Evolutionary conservation across 2,113 vertebrate genomes (phyloP).

Genomic region (Ginglymostoma cirratum): DNA sequence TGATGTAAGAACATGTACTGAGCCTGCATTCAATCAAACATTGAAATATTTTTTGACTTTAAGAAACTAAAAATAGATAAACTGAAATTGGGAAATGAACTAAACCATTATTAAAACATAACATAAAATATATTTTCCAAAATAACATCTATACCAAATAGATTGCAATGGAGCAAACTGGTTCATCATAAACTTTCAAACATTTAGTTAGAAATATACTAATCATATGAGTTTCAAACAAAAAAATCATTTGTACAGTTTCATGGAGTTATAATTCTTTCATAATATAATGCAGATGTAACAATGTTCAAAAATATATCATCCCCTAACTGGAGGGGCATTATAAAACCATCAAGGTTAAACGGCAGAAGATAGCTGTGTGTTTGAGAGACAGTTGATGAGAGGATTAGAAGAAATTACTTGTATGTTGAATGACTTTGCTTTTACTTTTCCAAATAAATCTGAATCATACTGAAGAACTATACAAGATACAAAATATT

Average conservation of each 20-base stretch:
- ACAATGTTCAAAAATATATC: background rate
- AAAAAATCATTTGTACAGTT: background rate
- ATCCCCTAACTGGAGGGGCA: background rate
- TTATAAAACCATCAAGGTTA: background rate
- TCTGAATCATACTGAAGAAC: background rate
- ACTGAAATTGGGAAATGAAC: background rate
- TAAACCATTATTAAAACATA: background rate
- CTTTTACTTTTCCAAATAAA: background rate
- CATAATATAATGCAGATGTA: background rate
- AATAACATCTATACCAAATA: background rate
- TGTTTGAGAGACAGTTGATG: slow-evolving; percentile 2
- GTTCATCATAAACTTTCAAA: background rate
- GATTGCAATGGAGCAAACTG: background rate
- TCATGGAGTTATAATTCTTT: background rate
- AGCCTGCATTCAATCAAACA: slow-evolving; percentile 59
- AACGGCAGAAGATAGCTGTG: background rate
- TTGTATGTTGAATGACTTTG: background rate
- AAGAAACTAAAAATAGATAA: slow-evolving; percentile 33
- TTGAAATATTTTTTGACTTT: background rate
- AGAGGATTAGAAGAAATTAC: background rate
- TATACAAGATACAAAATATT: background rate
- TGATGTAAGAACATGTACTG: slow-evolving; percentile 97
- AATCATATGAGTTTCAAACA: background rate
- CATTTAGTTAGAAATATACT: background rate
- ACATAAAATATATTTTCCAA: background rate